Conservation (phyloP, 2,113 vertebrate species). For the Silurus asotus region DNA sequence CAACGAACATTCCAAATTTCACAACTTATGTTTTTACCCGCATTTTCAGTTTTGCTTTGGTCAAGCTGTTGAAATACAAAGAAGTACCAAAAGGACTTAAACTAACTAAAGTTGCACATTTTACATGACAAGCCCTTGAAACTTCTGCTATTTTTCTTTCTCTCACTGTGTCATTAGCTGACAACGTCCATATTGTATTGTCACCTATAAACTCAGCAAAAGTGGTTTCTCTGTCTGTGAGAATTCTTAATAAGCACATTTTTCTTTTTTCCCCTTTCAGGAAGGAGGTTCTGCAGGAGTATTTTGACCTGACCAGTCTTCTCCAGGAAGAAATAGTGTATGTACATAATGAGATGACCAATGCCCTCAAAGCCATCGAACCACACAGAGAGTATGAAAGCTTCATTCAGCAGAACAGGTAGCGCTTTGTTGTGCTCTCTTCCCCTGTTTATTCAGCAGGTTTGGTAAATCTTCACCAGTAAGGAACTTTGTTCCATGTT, state of each 20-base stretch:
- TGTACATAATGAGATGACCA: slow-evolving; percentile 80
- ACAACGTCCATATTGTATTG: background rate
- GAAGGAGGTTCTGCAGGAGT: slow-evolving; percentile 89
- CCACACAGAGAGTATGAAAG: slow-evolving; percentile 79
- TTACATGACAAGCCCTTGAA: slow-evolving; percentile 3
- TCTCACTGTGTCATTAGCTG: background rate
- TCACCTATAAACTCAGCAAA: background rate
- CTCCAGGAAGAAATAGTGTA: slow-evolving; percentile 83
- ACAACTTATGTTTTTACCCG: background rate
- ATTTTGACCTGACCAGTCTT: slow-evolving; percentile 85
- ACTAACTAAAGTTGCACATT: background rate
- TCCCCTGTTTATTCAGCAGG: background rate
- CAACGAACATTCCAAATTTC: background rate
- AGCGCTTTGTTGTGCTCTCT: slow-evolving; percentile 7
- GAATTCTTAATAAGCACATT: background rate
- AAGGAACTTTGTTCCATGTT: background rate
- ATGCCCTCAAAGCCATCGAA: slow-evolving; percentile 76
- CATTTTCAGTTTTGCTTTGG: background rate
- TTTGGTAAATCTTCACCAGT: background rate
- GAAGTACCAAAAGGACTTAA: background rate
- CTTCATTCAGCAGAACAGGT: slow-evolving; percentile 88
- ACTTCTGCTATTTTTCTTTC: slow-evolving; percentile 44
- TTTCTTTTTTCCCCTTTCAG: slow-evolving; percentile 61
- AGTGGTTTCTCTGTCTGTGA: slow-evolving; percentile 4
- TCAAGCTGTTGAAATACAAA: background rate